These are phyloP conservation scores for Agrotis ipsilon DNA, from an alignment of 2,888 invertebrate genomes.

Conservation along the genomic window DNA sequence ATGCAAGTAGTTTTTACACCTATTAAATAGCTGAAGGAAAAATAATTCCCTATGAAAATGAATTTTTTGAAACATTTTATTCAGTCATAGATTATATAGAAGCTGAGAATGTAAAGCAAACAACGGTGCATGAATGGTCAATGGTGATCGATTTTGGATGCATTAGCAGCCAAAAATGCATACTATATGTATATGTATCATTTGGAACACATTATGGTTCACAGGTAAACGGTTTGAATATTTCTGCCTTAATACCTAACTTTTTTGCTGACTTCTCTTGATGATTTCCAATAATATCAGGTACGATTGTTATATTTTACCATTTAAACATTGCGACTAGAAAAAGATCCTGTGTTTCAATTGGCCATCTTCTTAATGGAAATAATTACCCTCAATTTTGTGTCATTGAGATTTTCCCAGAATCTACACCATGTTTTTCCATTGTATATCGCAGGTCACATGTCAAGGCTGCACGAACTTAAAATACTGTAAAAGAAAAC, in stretches of 20 bases:
- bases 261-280: no score
- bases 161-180: no score
- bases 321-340: neutral
- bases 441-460: constrained; percentile 2
- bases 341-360: constrained; percentile 1
- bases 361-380: constrained; percentile 1
- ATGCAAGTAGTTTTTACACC: neutral
- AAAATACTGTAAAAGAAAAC: constrained; percentile 48
- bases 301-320: neutral
- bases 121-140: no score
- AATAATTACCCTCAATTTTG: constrained; percentile 21
- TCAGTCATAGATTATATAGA: neutral
- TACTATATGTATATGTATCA: no score
- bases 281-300: no score
- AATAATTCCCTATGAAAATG: neutral
- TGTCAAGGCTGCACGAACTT: constrained; percentile 37
- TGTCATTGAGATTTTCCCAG: constrained; percentile 21
- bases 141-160: no score
- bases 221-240: no score
- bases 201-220: no score
- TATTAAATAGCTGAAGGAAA: constrained; percentile 13
- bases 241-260: no score
- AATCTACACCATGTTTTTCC: constrained; percentile 17
- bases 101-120: neutral
- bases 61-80: neutral